Base-by-base conservation (phyloP, 1,140 invertebrate species). In the Galleria mellonella region DNA sequence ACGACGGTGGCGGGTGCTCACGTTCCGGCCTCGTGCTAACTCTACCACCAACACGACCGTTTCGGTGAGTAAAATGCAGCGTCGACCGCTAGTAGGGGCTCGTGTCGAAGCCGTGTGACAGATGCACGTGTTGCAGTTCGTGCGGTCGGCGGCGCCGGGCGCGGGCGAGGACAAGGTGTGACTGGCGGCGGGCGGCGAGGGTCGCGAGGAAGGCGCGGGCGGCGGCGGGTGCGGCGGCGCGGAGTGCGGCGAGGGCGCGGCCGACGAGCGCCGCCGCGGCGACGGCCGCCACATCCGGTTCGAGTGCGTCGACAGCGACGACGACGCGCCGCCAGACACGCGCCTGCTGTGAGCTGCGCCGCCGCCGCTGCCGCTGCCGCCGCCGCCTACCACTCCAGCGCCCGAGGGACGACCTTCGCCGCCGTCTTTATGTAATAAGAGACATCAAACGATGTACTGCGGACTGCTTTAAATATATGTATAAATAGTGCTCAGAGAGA, bases 41-140 rank as follows among this genome's bases (percentile, higher is more conserved):
- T 94, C 93, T 47, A 93, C 92, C 68, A 94, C 93, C 41, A 92
- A 93, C 28, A 94, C 94, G 38, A 94, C 93, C 56, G 93, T 94
- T 68, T 94, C 93, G 89, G 93, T 94, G 90, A 90, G 91, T 89
- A 79, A n/a, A n/a, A n/a, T 32, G 7, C 42, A n/a, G 12, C 32
- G 13, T 32, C 4, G 12, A 11, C 51, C 9, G 36, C 12, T 28
- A 13, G 10, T 31, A 43, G 40, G 39, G 17, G 31, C 27, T 27
- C 23, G 15, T 32, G 13, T 14, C n/a, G 9, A 17, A 7, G 6
- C 13, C 4, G 31, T 10, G 17, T 29, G 27, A 31, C 33, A 30
- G 28, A 15, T 9, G 27, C 28, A 6, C 6, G 12, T 65, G 43
- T 70, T 67, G 15, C 87, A 89, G 88, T 89, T 88, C 81, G 86